These are phyloP conservation scores for Oxytorus armatus DNA, from an alignment of 2,888 invertebrate species.

Conservation along the genomic window DNA sequence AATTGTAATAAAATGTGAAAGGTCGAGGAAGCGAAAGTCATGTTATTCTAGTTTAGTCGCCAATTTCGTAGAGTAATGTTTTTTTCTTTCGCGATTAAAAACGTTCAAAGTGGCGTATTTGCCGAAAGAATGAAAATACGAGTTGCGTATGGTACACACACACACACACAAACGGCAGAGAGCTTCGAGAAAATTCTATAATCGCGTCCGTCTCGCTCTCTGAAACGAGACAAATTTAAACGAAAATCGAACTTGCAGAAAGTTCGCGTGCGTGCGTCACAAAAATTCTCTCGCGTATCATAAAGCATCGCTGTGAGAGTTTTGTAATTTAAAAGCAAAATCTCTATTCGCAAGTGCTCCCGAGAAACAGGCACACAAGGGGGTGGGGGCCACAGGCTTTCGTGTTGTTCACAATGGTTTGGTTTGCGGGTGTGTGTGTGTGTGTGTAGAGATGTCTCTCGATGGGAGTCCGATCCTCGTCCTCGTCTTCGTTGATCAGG, in stretches of 20 bases:
- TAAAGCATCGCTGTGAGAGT: slow-evolving; percentile 4
- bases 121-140: not conserved
- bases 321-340: slow-evolving; percentile 8
- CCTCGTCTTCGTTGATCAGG: slow-evolving; percentile 86
- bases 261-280: not conserved
- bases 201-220: not conserved
- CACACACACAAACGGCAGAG: slow-evolving; percentile 65
- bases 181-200: slow-evolving; percentile 35
- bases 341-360: not conserved
- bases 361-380: not conserved
- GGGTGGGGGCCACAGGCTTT: too few relatives aligned
- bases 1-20: slow-evolving; percentile 10
- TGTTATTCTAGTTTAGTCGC: not conserved
- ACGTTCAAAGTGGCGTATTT: not conserved
- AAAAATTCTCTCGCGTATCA: not conserved
- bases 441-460: slow-evolving; percentile 66
- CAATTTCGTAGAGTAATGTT: not conserved
- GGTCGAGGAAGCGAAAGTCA: not conserved
- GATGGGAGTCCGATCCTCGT: slow-evolving; percentile 82
- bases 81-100: not conserved
- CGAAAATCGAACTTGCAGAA: not conserved
- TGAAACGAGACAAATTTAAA: not conserved
- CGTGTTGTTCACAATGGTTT: too few relatives aligned
- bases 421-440: not conserved
- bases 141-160: slow-evolving; percentile 38